Percentiles rank a stretch among this genome's conserved stretches.
Conservation (phyloP, 2,888 invertebrate species). For the Agrypnus murinus region DNA sequence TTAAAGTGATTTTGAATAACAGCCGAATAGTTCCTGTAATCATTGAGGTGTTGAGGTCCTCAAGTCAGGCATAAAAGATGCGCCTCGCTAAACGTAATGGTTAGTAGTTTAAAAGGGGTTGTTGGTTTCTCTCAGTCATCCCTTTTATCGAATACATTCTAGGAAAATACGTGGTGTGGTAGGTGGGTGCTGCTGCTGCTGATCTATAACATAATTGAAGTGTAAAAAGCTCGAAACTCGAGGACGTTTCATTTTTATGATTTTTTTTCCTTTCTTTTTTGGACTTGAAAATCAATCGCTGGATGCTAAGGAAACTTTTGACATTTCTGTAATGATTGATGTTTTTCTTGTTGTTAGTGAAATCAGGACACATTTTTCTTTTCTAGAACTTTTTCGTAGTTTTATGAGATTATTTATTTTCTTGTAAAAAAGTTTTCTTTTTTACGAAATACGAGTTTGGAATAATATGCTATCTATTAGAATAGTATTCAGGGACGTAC, state of each 20-base stretch:
- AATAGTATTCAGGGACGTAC: too few relatives aligned
- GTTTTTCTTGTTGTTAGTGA: constrained; percentile 9
- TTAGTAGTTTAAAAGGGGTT: constrained; percentile 32
- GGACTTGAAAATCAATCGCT: neutral
- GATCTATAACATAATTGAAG: constrained; percentile 25
- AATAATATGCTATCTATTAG: too few relatives aligned
- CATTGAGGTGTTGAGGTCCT: constrained; percentile 35
- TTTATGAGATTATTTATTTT: too few relatives aligned
- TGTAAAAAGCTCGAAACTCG: neutral
- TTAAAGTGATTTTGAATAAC: constrained; percentile 21
- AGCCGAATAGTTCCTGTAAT: constrained; percentile 1
- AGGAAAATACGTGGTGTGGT: too few relatives aligned
- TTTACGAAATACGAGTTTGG: too few relatives aligned
- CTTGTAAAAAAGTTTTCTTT: too few relatives aligned
- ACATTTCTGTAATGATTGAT: constrained; percentile 1
- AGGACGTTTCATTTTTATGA: neutral
- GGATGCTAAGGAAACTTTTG: constrained; percentile 3
- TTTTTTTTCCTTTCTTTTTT: neutral
- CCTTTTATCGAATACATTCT: constrained; percentile 27
- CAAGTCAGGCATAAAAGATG: constrained; percentile 38
- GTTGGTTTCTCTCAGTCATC: neutral
- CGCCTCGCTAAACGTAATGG: constrained; percentile 12
- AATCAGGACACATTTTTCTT: too few relatives aligned
- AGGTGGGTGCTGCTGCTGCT: too few relatives aligned
- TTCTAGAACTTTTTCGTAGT: too few relatives aligned